Evolutionary conservation across 2,797 vertebrate genomes (phyloP).

Genomic region (Microcaecilia unicolor): DNA sequence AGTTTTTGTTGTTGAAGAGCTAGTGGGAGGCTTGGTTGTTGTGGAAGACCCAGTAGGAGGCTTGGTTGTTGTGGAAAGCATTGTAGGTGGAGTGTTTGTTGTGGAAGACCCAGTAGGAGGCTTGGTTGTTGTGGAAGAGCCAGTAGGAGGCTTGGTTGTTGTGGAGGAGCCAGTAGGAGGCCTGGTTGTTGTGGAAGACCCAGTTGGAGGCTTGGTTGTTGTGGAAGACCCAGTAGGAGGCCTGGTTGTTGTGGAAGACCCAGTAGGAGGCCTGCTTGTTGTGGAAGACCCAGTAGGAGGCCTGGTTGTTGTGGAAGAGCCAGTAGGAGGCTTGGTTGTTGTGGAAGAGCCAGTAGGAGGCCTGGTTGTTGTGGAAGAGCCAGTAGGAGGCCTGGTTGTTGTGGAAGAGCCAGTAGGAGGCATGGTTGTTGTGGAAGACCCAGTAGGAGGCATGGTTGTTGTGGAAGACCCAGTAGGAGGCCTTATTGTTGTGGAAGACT

Average conservation of each 20-base stretch:
- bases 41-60: background rate
- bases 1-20: background rate
- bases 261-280: rapidly evolving
- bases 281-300: background rate
- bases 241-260: background rate
- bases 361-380: background rate
- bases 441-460: background rate
- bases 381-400: too few species aligned
- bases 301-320: background rate
- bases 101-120: background rate
- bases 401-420: too few species aligned
- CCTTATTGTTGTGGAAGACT: background rate
- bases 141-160: background rate
- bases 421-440: background rate
- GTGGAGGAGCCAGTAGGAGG: background rate
- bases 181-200: background rate
- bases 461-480: background rate
- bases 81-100: too few species aligned
- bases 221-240: too few species aligned
- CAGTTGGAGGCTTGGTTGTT: too few species aligned
- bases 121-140: too few species aligned
- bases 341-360: background rate
- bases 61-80: rapidly evolving
- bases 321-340: background rate
- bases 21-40: background rate